These are phyloP conservation scores for Bombus confusus DNA, from an alignment of 1,140 invertebrate species.

Conservation along the genomic window DNA sequence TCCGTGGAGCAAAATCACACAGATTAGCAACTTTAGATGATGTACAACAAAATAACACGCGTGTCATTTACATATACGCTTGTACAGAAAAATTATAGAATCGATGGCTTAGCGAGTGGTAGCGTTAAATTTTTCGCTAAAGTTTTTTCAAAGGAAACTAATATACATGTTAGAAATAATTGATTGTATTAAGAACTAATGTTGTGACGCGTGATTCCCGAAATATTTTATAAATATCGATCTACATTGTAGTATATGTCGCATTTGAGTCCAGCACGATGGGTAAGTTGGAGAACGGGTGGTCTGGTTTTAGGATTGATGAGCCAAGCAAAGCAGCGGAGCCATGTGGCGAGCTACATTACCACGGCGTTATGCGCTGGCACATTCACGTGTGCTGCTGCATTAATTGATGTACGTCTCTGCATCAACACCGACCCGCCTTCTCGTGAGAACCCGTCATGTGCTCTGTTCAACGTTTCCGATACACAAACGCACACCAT, in stretches of 20 bases:
- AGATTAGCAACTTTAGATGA: not conserved
- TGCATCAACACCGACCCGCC: conserved; percentile 74
- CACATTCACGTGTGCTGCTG: conserved; percentile 79
- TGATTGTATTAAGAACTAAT: no score
- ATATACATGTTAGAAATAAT: no score
- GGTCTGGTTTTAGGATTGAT: conserved; percentile 75
- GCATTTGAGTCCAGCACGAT: not conserved
- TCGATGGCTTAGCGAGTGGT: no score
- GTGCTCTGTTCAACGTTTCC: conserved; percentile 63
- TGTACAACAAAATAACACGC: not conserved
- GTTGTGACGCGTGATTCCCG: not conserved
- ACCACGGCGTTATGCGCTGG: conserved; percentile 75
- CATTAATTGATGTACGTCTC: conserved; percentile 79
- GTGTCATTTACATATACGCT: not conserved
- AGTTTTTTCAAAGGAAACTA: no score
- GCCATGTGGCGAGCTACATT: conserved; percentile 75
- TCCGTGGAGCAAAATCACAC: not conserved
- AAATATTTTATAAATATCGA: conserved; percentile 29
- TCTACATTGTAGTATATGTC: not conserved
- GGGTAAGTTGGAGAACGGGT: conserved; percentile 18
- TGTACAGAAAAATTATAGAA: no score
- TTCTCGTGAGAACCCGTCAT: conserved; percentile 78
- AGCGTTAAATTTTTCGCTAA: no score
- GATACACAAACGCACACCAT: conserved; percentile 68
- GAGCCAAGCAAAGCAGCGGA: conserved; percentile 67